Base-by-base conservation (phyloP, 1,140 invertebrate genomes). In the Macrobrachium rosenbergii region DNA sequence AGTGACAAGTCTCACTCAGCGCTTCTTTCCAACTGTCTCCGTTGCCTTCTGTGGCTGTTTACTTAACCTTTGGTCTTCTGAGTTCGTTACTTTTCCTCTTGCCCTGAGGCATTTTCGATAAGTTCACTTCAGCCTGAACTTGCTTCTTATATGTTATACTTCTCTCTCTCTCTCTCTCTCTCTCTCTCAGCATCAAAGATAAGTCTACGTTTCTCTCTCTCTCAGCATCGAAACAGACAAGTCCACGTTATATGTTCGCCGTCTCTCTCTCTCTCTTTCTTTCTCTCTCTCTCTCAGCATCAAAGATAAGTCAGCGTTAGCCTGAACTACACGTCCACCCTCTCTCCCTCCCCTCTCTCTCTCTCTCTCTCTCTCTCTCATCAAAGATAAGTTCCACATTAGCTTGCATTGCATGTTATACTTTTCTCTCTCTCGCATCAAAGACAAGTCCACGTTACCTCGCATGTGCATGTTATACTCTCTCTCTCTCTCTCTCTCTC, bases 241-340 rank as follows among this genome's bases (percentile, higher is more conserved):
- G 45, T n/a, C n/a, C n/a, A n/a, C n/a, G n/a, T n/a, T n/a, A n/a
- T n/a, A n/a, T n/a, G n/a, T n/a, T n/a, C n/a, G n/a, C n/a, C n/a
- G n/a, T n/a, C n/a, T n/a, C 58, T 62, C 77, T 79, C 77, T 79
- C 58, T 79, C 77, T 79, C 58, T 62, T 5, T 62, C 77, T 62
- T 2, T 62, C 77, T 62, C 19, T 62, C 58, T 79, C 19, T 62
- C 12, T 62, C 52, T 62, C 52, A 37, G 1, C 28, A 37, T 37
- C 28, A 37, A 37, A 37, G 21, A 21, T 21, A 28, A 79, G 19
- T 21, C 28, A 14, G n/a, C 28, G 37, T 59, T 23, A 52, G 45
- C n/a, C 73, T 21, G 2, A 12, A 6, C 16, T 19, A 45, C 43
- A 5, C 16, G 7, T 23, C 60, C 19, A 52, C 21, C 77, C 23